phyloP scores from a whole-genome alignment of 2,888 invertebrate genomes.

The Epiblema foenella region DNA sequence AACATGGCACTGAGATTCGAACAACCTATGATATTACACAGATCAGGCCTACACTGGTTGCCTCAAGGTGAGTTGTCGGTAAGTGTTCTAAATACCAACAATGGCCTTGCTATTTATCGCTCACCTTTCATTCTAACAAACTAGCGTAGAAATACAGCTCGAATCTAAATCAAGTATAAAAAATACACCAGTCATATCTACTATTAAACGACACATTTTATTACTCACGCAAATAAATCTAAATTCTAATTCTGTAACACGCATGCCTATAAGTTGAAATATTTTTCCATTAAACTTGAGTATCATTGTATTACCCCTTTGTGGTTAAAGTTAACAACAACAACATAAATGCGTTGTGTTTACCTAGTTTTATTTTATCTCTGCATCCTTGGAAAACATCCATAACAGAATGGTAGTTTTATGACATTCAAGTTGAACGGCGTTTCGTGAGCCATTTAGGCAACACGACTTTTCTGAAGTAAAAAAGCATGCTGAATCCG shows the following conservation, averaged over 20 bases:
- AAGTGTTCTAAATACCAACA: background rate
- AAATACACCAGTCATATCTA: conserved; percentile 1
- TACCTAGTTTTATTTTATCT: background rate
- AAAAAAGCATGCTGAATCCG: too few relatives aligned
- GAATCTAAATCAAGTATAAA: conserved; percentile 6
- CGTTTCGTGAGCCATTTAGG: too few relatives aligned
- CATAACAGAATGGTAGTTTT: too few relatives aligned
- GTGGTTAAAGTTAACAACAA: conserved; percentile 11
- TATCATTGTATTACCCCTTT: conserved; percentile 15
- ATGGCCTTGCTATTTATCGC: conserved; percentile 14
- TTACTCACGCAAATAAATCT: background rate
- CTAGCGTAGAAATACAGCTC: conserved; percentile 10
- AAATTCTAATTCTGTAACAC: background rate
- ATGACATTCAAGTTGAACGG: too few relatives aligned
- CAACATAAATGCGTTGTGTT: background rate
- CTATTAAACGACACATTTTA: conserved; percentile 1
- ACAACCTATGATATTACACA: background rate
- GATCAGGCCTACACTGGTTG: background rate
- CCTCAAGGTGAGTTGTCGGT: background rate
- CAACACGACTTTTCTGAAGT: too few relatives aligned
- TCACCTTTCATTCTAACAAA: conserved; percentile 26
- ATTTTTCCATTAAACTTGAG: conserved; percentile 6
- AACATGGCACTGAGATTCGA: background rate
- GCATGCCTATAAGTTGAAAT: background rate
- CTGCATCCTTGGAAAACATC: background rate